phyloP scores from a whole-genome alignment of 2,797 vertebrate genomes.

The Cyprinodon diabolis region DNA sequence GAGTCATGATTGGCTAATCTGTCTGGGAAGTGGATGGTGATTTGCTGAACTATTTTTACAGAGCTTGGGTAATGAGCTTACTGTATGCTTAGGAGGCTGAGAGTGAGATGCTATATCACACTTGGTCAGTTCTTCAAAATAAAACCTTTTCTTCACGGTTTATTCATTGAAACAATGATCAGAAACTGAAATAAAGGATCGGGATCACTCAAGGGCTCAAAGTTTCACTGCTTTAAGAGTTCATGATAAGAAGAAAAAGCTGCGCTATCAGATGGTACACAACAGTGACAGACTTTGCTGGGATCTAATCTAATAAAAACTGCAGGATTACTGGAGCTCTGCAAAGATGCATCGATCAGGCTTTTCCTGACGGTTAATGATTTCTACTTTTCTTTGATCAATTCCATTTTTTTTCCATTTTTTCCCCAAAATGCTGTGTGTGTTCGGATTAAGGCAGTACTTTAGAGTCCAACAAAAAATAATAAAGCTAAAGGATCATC shows the following conservation, averaged over 20 bases:
- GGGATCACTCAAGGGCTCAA: background rate
- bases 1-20: constrained; percentile 22
- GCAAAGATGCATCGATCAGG: background rate
- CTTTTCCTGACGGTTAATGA: background rate
- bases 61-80: background rate
- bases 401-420: background rate
- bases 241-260: background rate
- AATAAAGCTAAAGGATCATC: background rate
- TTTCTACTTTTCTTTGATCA: background rate
- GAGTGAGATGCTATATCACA: background rate
- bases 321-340: background rate
- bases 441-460: background rate
- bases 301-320: background rate
- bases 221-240: too few relatives aligned
- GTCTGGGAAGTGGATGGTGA: background rate
- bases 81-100: constrained; percentile 15
- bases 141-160: background rate
- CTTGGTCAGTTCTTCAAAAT: constrained; percentile 7
- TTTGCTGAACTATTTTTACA: constrained; percentile 15
- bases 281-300: background rate
- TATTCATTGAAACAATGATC: background rate
- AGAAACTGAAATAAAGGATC: background rate
- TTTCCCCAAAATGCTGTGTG: background rate
- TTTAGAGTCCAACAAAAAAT: background rate
- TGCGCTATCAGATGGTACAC: background rate